Conservation (phyloP, 2,888 invertebrate species). For the Carpatolechia fugitivella region DNA sequence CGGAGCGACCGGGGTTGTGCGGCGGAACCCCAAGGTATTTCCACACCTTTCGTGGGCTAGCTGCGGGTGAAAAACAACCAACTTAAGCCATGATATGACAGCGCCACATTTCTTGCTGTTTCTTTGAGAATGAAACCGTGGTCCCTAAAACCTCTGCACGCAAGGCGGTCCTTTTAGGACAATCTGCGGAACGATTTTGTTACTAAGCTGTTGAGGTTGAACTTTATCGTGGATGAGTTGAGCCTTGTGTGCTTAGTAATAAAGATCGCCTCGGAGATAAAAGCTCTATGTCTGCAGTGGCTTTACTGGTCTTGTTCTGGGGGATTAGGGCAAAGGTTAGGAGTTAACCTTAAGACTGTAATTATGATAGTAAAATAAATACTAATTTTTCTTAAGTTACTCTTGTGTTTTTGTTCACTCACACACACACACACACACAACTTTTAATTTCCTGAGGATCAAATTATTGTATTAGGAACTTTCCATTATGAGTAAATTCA, state of each 20-base stretch:
- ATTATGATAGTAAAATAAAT: background rate
- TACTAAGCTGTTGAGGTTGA: too few relatives aligned
- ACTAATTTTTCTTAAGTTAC: background rate
- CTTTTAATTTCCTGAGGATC: background rate
- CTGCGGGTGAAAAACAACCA: background rate
- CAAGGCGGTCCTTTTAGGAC: background rate
- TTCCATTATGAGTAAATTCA: too few relatives aligned
- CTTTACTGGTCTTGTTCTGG: background rate
- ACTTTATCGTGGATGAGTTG: too few relatives aligned
- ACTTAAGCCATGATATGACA: background rate
- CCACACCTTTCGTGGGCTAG: background rate
- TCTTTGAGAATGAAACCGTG: background rate
- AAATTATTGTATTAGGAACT: too few relatives aligned
- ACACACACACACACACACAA: too few relatives aligned
- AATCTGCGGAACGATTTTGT: too few relatives aligned
- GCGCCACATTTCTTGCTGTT: background rate
- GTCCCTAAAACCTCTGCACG: background rate
- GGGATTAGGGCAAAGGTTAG: background rate
- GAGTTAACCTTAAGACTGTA: background rate
- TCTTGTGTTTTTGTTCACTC: background rate
- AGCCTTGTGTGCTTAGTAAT: too few relatives aligned
- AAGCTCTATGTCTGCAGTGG: too few relatives aligned
- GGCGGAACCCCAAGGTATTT: constrained; percentile 1
- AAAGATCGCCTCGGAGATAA: too few relatives aligned
- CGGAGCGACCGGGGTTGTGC: background rate